Base-by-base conservation (phyloP, 2,797 vertebrate species). In the Cryptoprocta ferox region DNA sequence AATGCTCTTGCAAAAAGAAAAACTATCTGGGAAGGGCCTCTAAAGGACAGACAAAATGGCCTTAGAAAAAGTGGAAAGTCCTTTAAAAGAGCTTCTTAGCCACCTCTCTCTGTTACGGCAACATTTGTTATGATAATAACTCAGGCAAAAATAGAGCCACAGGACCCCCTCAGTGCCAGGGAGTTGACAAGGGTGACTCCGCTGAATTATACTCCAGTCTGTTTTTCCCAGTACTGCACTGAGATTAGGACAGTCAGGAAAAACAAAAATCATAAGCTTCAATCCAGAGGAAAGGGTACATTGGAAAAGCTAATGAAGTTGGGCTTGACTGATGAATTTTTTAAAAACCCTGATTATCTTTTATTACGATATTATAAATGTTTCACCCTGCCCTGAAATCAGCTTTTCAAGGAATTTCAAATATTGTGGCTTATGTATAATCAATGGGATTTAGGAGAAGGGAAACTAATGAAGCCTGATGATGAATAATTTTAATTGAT, bases 391-490 rank as follows among this genome's bases (percentile, higher is more conserved):
- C 39, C 6, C 16, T 93, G 39, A 50, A 98, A 98, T 91, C 83
- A 90, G 71, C 15, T 78, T 86, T 78, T 86, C 91, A 97, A 94
- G 61, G 56, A 45, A 94, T 95, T 97, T 97, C 63, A 91, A 93
- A 89, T 21, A 48, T 24, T 92, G 53, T 94, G 39, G 28, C 83
- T 88, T 81, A 92, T 16, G 32, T 48, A 91, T 91, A 63, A 86
- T 93, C 79, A 78, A 80, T 80, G 3, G 75, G n/a, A 21, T 32
- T 94, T 32, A 71, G 42, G 91, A 70, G 14, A 75, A 94, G 37
- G 89, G 32, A 50, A 0, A 56, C 0, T 28, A 96, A 56, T 61
- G 53, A 97, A 96, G 89, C 24, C 10, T 68, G 48, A 28, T 56
- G 50, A 87, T 65, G 59, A 97, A 88, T 93, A 91, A 76, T 91